Evolutionary conservation across 2,113 vertebrate species (phyloP).

Genomic region (Gambusia holbrooki): DNA sequence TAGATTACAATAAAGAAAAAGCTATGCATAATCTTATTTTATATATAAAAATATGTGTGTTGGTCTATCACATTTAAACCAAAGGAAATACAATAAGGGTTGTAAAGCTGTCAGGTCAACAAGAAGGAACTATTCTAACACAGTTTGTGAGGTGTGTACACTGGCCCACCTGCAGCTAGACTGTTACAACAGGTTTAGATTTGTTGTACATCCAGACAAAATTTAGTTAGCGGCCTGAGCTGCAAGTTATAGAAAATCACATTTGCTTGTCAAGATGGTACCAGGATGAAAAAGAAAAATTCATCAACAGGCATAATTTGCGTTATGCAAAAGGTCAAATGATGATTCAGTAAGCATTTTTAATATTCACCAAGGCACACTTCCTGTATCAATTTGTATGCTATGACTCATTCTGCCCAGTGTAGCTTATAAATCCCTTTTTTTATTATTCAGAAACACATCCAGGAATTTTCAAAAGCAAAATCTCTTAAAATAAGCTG

Average conservation of each 20-base stretch:
- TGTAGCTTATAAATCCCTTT: neutral
- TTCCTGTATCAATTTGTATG: constrained; percentile 13
- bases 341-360: constrained; percentile 56
- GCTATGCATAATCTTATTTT: neutral
- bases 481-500: constrained; percentile 11
- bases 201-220: neutral
- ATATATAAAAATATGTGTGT: neutral
- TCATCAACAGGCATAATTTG: neutral
- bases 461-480: neutral
- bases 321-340: constrained; percentile 12
- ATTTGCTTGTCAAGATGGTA: neutral
- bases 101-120: neutral
- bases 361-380: constrained; percentile 47
- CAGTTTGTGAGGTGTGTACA: neutral
- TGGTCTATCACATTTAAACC: neutral
- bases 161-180: constrained; percentile 14
- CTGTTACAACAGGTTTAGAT: neutral
- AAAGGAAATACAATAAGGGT: neutral
- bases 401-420: constrained; percentile 17
- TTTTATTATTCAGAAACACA: neutral
- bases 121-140: neutral
- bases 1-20: neutral
- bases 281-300: neutral
- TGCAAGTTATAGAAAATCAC: neutral
- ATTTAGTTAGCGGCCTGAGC: neutral